Evolutionary conservation across 2,888 invertebrate genomes (phyloP), one percentile per base, ranked within the genome.

Genomic region (Phortica okadai): DNA sequence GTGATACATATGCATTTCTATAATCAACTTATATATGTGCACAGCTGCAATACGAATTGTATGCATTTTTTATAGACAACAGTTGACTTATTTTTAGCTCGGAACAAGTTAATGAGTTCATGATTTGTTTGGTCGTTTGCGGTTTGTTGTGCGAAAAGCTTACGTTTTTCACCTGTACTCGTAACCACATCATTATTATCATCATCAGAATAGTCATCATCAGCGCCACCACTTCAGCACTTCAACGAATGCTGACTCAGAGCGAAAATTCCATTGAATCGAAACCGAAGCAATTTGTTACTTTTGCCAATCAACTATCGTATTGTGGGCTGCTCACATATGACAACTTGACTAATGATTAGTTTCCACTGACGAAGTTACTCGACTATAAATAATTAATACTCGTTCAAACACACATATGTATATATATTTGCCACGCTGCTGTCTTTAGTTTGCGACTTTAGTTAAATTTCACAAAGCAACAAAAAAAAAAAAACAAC

Each of bases 271-370:
- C 74, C 79, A 79, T 74, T 81, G 73, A 69, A 44, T 45, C n/a
- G 77, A 77, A 74, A 77, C 74, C 79, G 80, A 87, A 80, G 86
- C 80, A 78, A 72, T 70, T 62, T 74, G 74, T 74, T 50, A 74
- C 44, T 50, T 7, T 42, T 16, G 42, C 67, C 21, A 69, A 45
- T 21, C 69, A 45, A 16, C 16, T n/a, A 7, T 66, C 45, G 21
- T 45, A 64, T 64, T 64, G 66, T 56, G 66, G 16, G 66, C 33
- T 45, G 62, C 44, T 45, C n/a, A 56, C 42, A n/a, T 64, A 25
- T 54, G 74, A 64, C 74, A 74, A 64, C 25, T 75, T 75, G 75
- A 75, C 44, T 70, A 75, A 75, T 75, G 75, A 75, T 75, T 75
- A n/a, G 66, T 21, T 45, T 10, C 21, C n/a, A 33, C 25, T 64